Evolutionary conservation across 2,113 vertebrate species (phyloP).

Genomic region (Eulemur macaco): DNA sequence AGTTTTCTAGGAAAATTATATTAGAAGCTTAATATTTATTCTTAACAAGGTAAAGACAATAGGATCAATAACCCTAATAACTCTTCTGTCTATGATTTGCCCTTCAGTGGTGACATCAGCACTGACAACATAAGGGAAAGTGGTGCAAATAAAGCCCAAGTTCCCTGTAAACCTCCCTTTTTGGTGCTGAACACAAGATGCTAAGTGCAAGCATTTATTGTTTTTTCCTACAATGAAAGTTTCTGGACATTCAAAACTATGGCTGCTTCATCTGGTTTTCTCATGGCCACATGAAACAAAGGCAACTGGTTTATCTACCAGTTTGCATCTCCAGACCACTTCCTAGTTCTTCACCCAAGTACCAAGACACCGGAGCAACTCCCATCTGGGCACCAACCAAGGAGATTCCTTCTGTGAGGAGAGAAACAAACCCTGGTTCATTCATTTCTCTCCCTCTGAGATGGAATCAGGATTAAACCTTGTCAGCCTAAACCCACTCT

Average conservation of each 20-base stretch:
- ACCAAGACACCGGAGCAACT: neutral
- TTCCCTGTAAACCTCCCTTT: neutral
- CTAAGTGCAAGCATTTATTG: neutral
- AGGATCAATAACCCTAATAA: neutral
- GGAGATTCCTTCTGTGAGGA: neutral
- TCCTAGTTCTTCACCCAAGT: neutral
- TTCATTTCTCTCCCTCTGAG: neutral
- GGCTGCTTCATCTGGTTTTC: neutral
- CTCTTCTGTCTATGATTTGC: neutral
- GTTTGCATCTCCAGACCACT: neutral
- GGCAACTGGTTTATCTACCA: neutral
- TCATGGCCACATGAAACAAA: neutral
- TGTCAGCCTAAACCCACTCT: neutral
- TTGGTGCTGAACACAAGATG: neutral
- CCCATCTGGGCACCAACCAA: neutral
- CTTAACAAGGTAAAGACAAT: neutral
- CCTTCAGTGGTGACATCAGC: neutral
- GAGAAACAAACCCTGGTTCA: neutral
- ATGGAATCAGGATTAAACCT: neutral
- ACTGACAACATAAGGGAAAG: neutral
- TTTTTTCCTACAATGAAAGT: neutral
- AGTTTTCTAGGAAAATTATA: too few relatives aligned
- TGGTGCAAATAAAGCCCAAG: too few relatives aligned
- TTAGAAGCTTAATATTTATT: too few relatives aligned
- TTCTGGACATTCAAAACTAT: neutral